A percentile compares a stretch with the other conserved stretches of the same genome.
phyloP scores from a whole-genome alignment of 2,113 vertebrate species.

The Notechis scutatus region DNA sequence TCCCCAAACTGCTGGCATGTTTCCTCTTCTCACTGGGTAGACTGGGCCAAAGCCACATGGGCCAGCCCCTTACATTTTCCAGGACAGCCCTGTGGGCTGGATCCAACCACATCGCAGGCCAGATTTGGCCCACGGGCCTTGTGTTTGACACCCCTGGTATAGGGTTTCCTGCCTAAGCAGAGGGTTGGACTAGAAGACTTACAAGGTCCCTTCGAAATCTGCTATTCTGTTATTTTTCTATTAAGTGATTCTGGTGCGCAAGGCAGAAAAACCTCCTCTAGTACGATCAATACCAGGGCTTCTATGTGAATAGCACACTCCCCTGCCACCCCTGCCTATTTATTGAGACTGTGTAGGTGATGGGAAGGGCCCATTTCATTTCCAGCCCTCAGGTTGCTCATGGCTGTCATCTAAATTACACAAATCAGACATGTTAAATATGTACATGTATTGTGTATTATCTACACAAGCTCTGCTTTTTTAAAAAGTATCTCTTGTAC shows the following conservation, averaged over 20 bases:
- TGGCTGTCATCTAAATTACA: not conserved
- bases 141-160: not conserved
- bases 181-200: not conserved
- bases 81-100: too few species aligned
- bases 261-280: not conserved
- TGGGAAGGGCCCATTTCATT: not conserved
- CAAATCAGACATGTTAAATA: not conserved
- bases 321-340: too few species aligned
- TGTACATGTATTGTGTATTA: not conserved
- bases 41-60: too few species aligned
- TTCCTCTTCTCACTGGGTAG: too few species aligned
- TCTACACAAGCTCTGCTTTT: not conserved
- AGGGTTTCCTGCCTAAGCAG: not conserved
- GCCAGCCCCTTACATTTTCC: too few species aligned
- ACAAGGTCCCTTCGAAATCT: not conserved
- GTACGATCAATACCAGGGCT: not conserved
- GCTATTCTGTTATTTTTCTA: not conserved
- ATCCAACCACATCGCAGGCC: too few species aligned
- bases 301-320: not conserved
- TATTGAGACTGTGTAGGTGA: not conserved
- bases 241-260: not conserved
- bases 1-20: too few species aligned
- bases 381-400: not conserved
- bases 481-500: not conserved
- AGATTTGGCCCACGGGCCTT: too few species aligned